Base-by-base conservation (phyloP, 2,113 vertebrate species). In the Pedionomus torquatus region DNA sequence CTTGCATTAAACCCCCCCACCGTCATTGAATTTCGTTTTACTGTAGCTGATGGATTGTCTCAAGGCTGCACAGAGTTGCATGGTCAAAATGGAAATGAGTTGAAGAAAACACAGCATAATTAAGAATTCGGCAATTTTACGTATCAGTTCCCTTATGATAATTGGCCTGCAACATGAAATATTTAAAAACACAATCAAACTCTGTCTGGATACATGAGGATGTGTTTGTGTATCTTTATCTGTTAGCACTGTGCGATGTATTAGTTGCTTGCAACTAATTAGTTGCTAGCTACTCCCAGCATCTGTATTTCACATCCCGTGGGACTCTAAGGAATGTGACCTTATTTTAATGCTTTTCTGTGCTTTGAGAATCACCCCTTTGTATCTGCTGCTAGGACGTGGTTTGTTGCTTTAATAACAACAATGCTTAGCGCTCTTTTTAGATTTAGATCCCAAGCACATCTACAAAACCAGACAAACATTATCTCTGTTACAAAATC, bases 251-350 rank as follows among this genome's bases (percentile, higher is more conserved):
- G 86, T 5, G 2, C 55, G 1, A n/a, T 72, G 65, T 94, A 91
- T 96, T 94, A 96, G 91, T 93, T 95, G 83, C 90, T 81, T 90
- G 91, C 93, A 93, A 95, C 91, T 97, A 97, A 97, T 97, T 97
- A 97, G 94, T 92, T 95, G 80, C 86, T 69, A 83, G 49, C 83
- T 93, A 87, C 94, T 89, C 81, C 16, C 57, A 84, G 95, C 94
- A 96, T 93, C 96, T 93, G 72, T 95, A 95, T 94, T 95, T 87
- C 90, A 92, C 60, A 37, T 93, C 96, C 80, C 48, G 0, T 49
- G 86, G 94, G 97, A 84, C 74, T 91, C 33, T 6, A 63, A 63
- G 94, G 95, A 95, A 96, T 97, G 94, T 97, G 96, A 97, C 94
- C 96, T 97, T 97, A 90, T 95, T 97, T 97, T 96, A 97, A 95